Evolutionary conservation across 2,797 vertebrate genomes (phyloP), one percentile per base, ranked within the genome.

Genomic region (Perodicticus potto): DNA sequence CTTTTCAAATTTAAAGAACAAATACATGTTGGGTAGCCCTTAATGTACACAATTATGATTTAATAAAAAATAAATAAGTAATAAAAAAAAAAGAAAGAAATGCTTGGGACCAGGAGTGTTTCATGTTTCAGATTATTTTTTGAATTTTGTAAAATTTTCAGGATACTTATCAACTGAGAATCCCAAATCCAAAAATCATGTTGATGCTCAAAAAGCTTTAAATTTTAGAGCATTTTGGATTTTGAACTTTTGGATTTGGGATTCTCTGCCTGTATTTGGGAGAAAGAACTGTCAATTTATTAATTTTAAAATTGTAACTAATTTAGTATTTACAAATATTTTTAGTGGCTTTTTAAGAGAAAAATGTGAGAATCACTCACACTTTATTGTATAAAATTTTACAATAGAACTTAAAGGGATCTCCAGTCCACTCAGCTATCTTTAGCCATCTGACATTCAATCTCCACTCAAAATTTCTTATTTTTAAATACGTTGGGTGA

Each of bases 1-100:
- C 37, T n/a, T 37, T 84, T 77, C 72, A 84, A 29, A 73, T 49
- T 34, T 94, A 32, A 93, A 95, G 27, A 93, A 63, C 65, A 61
- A n/a, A 17, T 40, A 34, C 53, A 59, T n/a, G 53, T 59, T 59
- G 22, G 37, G 22, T 9, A 59, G 37, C 22, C 53, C 53, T 59
- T 59, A 80, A 80, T 59, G 13, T 16, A 40, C 5, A 5, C 40
- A 40, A 5, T 40, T 40, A 40, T 40, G 40, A 40, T 40, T 40
- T 40, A 40, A 40, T 40, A 40, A 40, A 40, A 40, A 40, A 40
- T n/a, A 40, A 40, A 40, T 40, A 40, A 40, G 3, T 40, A 40
- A 40, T 3, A 40, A 40, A 40, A 40, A 40, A 40, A 40, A 40
- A 40, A 40, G 40, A 40, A 40, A 40, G 34, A 37, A 80, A 57